Conservation (phyloP, 2,888 invertebrate genomes). For the Hermaeophaga mercurialis region DNA sequence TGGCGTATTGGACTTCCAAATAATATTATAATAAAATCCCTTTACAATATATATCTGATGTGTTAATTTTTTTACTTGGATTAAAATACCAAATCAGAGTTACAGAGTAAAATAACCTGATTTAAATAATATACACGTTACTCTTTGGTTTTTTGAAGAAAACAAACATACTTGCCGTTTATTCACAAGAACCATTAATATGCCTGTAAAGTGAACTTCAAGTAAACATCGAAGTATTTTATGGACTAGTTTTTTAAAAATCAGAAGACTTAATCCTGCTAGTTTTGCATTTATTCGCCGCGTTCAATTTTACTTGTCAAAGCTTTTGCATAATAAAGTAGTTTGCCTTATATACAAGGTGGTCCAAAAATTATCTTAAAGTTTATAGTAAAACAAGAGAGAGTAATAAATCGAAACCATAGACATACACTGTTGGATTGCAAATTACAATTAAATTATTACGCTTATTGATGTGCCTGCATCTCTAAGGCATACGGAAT, state of each 20-base stretch:
- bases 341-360: neutral
- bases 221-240: constrained; percentile 1
- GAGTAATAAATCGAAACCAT: too few relatives aligned
- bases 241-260: constrained; percentile 7
- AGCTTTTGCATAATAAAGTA: constrained; percentile 7
- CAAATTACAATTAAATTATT: too few relatives aligned
- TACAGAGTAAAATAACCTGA: too few relatives aligned
- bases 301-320: constrained; percentile 6
- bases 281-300: constrained; percentile 4
- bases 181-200: neutral
- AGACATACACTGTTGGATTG: too few relatives aligned
- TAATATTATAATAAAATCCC: too few relatives aligned
- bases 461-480: too few relatives aligned
- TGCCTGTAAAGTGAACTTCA: neutral
- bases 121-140: neutral
- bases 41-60: too few relatives aligned
- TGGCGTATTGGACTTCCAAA: too few relatives aligned
- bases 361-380: neutral
- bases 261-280: constrained; percentile 5
- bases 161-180: neutral
- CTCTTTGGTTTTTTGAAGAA: neutral
- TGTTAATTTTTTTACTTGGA: too few relatives aligned
- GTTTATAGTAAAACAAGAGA: too few relatives aligned
- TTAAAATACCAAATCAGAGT: too few relatives aligned
- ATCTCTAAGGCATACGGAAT: too few relatives aligned